These are phyloP conservation scores for Pissodes strobi DNA, from an alignment of 1,140 invertebrate genomes.

Conservation along the genomic window DNA sequence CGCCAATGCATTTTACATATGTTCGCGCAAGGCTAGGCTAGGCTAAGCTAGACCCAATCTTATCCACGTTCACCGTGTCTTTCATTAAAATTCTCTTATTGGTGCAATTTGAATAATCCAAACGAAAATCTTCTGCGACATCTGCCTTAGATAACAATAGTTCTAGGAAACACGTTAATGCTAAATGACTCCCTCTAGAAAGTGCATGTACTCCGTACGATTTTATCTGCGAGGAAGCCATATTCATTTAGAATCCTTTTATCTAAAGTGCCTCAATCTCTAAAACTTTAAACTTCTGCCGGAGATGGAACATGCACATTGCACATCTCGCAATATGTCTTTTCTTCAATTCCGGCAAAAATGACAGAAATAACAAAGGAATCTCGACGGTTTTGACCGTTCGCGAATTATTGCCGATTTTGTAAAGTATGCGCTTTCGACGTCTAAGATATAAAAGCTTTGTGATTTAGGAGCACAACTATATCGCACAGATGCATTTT, in stretches of 20 bases:
- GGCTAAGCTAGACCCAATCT: no score
- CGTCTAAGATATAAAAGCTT: no score
- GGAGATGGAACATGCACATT: constrained; percentile 11
- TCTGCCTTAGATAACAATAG: no score
- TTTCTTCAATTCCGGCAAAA: constrained; percentile 22
- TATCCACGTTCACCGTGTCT: no score
- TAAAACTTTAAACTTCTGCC: constrained; percentile 19
- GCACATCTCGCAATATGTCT: constrained; percentile 17
- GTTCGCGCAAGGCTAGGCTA: no score
- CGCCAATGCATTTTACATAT: no score
- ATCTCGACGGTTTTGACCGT: constrained; percentile 11
- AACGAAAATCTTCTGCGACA: no score
- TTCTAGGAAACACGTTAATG: constrained; percentile 1
- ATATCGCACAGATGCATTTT: no score
- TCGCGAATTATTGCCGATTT: constrained; percentile 15
- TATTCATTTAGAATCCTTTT: constrained; percentile 27
- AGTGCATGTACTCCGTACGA: constrained; percentile 3
- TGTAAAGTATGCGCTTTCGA: background rate
- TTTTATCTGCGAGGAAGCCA: constrained; percentile 20
- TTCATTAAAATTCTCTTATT: no score
- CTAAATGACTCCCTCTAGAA: constrained; percentile 2
- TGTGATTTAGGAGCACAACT: no score
- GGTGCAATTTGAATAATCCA: no score
- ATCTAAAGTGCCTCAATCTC: constrained; percentile 29
- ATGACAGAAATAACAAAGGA: constrained; percentile 28